These are phyloP conservation scores for Catocala fraxini DNA, from an alignment of 2,888 invertebrate species.

Conservation along the genomic window DNA sequence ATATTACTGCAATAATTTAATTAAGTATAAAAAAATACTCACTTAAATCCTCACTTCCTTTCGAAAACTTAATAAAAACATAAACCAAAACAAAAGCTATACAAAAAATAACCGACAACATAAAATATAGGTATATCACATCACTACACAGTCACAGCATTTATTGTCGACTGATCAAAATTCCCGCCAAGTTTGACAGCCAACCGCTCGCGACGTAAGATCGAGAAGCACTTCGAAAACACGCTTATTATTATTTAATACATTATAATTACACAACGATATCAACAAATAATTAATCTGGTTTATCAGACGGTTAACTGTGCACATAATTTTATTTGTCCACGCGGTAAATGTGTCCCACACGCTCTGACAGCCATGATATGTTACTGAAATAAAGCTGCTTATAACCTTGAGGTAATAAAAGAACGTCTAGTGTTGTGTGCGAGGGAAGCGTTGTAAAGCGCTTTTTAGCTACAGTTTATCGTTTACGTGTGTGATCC, in stretches of 20 bases:
- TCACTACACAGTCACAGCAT: slow-evolving; percentile 74
- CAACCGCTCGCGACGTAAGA: slow-evolving; percentile 56
- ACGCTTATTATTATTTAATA: slow-evolving; percentile 32
- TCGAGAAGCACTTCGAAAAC: slow-evolving; percentile 24
- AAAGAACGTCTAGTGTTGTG: slow-evolving; percentile 39
- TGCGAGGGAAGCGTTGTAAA: slow-evolving; percentile 36
- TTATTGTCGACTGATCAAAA: slow-evolving; percentile 50
- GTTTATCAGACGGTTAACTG: slow-evolving; percentile 25
- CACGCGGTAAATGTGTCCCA: slow-evolving; percentile 15
- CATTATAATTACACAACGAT: slow-evolving; percentile 31
- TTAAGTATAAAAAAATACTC: slow-evolving; percentile 49
- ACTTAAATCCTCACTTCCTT: slow-evolving; percentile 54
- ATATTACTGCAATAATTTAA: not conserved
- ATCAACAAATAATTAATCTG: slow-evolving; percentile 26
- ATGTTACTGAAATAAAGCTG: slow-evolving; percentile 51
- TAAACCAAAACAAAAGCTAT: slow-evolving; percentile 64
- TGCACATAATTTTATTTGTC: slow-evolving; percentile 26
- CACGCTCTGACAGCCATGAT: slow-evolving; percentile 28
- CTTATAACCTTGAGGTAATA: slow-evolving; percentile 55
- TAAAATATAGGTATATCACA: slow-evolving; percentile 69
- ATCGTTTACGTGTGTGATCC: slow-evolving; percentile 61
- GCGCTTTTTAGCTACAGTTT: slow-evolving; percentile 56
- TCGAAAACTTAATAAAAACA: slow-evolving; percentile 62
- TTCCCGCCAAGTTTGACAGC: slow-evolving; percentile 75
- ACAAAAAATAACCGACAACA: slow-evolving; percentile 72